Percentiles rank a stretch among this genome's conserved stretches.
Conservation (phyloP, 2,797 vertebrate genomes). For the Alauda arvensis region DNA sequence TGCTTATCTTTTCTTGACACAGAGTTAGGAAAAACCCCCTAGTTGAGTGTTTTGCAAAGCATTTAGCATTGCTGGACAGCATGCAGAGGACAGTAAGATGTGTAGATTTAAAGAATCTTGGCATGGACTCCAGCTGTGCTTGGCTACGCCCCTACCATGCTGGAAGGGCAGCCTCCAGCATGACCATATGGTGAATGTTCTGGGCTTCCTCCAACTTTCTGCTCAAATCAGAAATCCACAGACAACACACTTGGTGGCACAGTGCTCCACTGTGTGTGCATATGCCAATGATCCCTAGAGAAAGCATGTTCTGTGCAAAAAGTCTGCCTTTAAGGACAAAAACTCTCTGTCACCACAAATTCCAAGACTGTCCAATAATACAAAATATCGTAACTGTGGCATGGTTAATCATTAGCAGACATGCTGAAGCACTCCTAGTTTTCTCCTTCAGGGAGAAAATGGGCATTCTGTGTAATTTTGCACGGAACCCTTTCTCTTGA, state of each 20-base stretch:
- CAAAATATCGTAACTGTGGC: background rate
- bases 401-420: background rate
- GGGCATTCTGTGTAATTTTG: background rate
- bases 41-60: background rate
- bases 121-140: background rate
- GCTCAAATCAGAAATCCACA: background rate
- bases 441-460: background rate
- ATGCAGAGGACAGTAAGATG: background rate
- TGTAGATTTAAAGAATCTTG: background rate
- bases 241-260: background rate
- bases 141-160: background rate
- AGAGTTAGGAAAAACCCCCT: background rate
- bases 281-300: background rate
- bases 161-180: background rate
- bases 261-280: fast-evolving
- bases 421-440: background rate
- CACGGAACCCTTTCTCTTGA: background rate
- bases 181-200: background rate
- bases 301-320: background rate
- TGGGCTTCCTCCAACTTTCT: background rate
- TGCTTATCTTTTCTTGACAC: background rate
- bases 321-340: background rate
- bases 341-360: background rate
- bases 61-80: background rate
- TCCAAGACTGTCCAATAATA: background rate